These are phyloP conservation scores for Hirudo medicinalis DNA, from an alignment of 1,140 invertebrate genomes.

Conservation along the genomic window DNA sequence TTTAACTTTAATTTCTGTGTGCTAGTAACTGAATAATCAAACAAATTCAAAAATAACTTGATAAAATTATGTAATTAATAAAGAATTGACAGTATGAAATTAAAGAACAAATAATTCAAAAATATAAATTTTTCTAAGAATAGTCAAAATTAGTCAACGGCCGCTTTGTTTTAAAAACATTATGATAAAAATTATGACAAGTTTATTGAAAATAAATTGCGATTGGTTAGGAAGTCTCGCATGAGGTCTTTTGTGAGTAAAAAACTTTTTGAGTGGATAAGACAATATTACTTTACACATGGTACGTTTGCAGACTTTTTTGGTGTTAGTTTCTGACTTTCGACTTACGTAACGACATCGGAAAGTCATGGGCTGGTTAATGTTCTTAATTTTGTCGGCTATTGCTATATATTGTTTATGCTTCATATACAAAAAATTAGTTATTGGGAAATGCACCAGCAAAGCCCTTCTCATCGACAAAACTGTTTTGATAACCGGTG, in stretches of 20 bases:
- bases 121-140: no score
- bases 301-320: constrained; percentile 26
- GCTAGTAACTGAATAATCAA: no score
- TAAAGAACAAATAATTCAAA: no score
- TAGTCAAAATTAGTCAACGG: no score
- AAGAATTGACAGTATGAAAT: no score
- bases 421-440: constrained; percentile 24
- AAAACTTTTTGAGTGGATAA: background rate
- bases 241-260: background rate
- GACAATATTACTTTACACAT: background rate
- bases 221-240: background rate
- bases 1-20: no score
- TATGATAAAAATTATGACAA: constrained; percentile 8
- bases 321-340: constrained; percentile 14
- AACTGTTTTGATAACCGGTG: constrained; percentile 74
- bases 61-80: no score
- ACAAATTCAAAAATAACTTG: no score
- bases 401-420: background rate
- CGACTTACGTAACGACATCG: background rate
- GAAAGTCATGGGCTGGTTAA: no score
- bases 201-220: constrained; percentile 1
- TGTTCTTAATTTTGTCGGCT: no score
- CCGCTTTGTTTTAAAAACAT: no score
- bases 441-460: constrained; percentile 28
- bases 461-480: constrained; percentile 49